A percentile compares a stretch with the other conserved stretches of the same genome.
phyloP scores from a whole-genome alignment of 2,888 invertebrate species.

The Mayetiola destructor region DNA sequence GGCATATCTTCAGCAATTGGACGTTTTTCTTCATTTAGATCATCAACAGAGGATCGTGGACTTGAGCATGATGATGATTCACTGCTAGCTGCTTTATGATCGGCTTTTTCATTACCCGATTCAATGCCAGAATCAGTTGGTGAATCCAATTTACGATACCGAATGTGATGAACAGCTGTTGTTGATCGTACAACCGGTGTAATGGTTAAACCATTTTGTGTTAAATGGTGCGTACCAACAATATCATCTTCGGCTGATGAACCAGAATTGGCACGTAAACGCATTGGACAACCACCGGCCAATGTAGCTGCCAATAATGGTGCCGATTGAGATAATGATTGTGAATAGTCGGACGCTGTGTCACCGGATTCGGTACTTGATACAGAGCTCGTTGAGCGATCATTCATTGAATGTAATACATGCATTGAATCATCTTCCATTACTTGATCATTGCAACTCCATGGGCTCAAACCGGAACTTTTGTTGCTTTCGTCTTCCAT shows the following conservation, averaged over 20 bases:
- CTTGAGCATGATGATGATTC: conserved; percentile 70
- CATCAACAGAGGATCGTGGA: conserved; percentile 70
- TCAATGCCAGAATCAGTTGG: conserved; percentile 90
- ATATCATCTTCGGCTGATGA: conserved; percentile 56
- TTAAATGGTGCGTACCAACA: conserved; percentile 50
- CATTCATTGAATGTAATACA: background rate
- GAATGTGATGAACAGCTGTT: conserved; percentile 37
- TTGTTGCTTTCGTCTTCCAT: conserved; percentile 56
- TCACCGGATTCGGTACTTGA: conserved; percentile 76
- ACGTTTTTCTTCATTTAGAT: conserved; percentile 47
- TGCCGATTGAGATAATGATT: conserved; percentile 36
- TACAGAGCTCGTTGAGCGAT: conserved; percentile 48
- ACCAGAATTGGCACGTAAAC: conserved; percentile 62
- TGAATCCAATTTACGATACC: conserved; percentile 75
- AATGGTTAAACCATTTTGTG: conserved; percentile 58
- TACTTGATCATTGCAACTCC: conserved; percentile 55
- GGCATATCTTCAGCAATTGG: conserved; percentile 79
- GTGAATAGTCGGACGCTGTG: conserved; percentile 43
- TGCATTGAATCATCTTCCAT: conserved; percentile 45
- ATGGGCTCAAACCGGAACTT: conserved; percentile 47
- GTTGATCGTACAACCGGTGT: conserved; percentile 44
- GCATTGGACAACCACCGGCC: conserved; percentile 57
- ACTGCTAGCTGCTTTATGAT: conserved; percentile 51
- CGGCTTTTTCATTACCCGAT: conserved; percentile 77
- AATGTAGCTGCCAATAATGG: conserved; percentile 61